Evolutionary conservation across 2,888 invertebrate genomes (phyloP), one percentile per base, ranked within the genome.

Genomic region (Caenorhabditis sp.): DNA sequence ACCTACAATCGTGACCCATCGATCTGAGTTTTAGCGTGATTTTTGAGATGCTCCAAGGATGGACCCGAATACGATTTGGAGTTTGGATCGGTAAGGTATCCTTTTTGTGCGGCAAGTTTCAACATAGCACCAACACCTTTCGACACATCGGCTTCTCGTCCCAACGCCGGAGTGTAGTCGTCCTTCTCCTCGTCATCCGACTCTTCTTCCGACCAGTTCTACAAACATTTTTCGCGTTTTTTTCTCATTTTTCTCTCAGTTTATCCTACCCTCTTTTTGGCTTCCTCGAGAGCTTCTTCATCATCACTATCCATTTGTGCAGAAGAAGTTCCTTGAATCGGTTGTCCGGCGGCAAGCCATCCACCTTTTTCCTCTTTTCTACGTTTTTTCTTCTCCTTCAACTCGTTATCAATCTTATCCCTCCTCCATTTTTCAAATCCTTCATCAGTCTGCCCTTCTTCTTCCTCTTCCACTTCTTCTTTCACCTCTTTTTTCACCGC

Each of bases 101-200:
- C 82, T 66, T 82, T 82, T 66, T 82, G 78, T 17, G 79, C 81
- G 19, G 86, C 86, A 59, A 86, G 61, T 55, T 83, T 82, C 26
- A 86, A 68, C 86, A 86, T 86, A 5, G 78, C 83, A 17, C 79
- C 80, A 36, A 83, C 80, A 59, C 82, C 82, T 66, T 92, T 91
- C 70, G 83, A 81, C 17, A 80, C 83, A 65, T 87, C 86, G 6
- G 78, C 74, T 66, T 86, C 86, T 12, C 77, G 76, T 53, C 87
- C 87, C 21, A 87, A 76, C 17, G 84, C 85, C 51, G 84, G 83
- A 37, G 76, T 75, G 72, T 83, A 82, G 4, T 75, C 73, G n/a
- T 70, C 75, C 17, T 71, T 69, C 14, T 76, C 77, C 3, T 72
- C 77, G 6, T 76, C 77, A 1, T 70, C 77, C 1, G 71, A 81